A percentile compares a stretch with the other conserved stretches of the same genome.
Conservation (phyloP, 2,888 invertebrate genomes). For the Cheilosia vulpina region DNA sequence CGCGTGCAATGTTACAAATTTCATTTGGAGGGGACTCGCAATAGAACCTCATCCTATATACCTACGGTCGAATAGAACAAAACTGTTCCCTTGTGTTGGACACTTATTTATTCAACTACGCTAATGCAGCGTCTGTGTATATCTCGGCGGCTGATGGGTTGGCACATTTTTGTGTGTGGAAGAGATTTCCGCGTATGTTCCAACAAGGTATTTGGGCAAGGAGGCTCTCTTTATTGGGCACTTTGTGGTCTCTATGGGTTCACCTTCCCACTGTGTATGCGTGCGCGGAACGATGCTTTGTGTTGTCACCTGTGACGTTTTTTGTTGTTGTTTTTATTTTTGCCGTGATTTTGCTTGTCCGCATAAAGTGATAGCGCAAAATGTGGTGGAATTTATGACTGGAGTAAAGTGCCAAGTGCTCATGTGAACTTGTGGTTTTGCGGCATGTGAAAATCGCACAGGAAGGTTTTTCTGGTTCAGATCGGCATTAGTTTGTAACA, state of each 20-base stretch:
- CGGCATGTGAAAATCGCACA: constrained; percentile 23
- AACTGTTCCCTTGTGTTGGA: constrained; percentile 22
- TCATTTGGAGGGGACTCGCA: constrained; percentile 47
- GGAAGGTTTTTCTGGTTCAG: constrained; percentile 11
- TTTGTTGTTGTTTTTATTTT: neutral
- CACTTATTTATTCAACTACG: constrained; percentile 59
- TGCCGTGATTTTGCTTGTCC: constrained; percentile 41
- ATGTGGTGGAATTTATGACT: constrained; percentile 28
- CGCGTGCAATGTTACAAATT: constrained; percentile 69
- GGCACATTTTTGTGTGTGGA: constrained; percentile 50
- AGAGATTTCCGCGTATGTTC: constrained; percentile 63
- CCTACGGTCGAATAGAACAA: constrained; percentile 32
- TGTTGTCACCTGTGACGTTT: constrained; percentile 42
- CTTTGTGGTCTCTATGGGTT: constrained; percentile 46
- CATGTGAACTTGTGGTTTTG: constrained; percentile 38
- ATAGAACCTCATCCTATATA: constrained; percentile 36
- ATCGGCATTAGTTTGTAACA: neutral
- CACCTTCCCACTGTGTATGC: constrained; percentile 16
- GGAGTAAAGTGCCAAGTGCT: constrained; percentile 19
- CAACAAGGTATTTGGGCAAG: constrained; percentile 47
- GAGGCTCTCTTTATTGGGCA: constrained; percentile 38
- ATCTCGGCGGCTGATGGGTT: constrained; percentile 3
- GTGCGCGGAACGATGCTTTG: constrained; percentile 31
- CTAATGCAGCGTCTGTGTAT: constrained; percentile 41
- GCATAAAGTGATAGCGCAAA: constrained; percentile 48